A percentile compares a stretch with the other conserved stretches of the same genome.
Evolutionary conservation across 2,113 vertebrate genomes (phyloP).

Genomic region (Probosciger aterrimus): DNA sequence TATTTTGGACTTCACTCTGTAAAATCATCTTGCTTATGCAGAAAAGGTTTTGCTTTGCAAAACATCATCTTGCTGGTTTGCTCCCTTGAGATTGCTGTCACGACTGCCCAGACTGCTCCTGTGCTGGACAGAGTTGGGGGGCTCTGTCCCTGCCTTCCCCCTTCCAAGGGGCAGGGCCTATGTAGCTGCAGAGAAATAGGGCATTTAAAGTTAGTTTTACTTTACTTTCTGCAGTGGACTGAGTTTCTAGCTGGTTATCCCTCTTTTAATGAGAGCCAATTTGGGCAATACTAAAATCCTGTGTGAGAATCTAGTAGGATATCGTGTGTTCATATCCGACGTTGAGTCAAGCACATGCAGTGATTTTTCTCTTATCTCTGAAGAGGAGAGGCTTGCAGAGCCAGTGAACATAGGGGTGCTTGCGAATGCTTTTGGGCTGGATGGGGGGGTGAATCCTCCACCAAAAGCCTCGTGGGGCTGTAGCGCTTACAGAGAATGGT

Average conservation of each 20-base stretch:
- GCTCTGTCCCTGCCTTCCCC: neutral
- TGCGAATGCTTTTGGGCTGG: neutral
- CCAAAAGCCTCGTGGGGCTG: neutral
- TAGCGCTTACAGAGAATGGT: neutral
- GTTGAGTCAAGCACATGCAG: neutral
- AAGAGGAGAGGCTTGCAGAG: neutral
- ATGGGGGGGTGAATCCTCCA: neutral
- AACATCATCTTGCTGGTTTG: neutral
- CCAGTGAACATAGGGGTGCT: neutral
- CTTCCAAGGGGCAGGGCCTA: neutral
- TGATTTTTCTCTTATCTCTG: neutral
- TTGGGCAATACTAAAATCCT: neutral
- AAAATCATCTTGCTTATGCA: neutral
- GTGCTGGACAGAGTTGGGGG: neutral
- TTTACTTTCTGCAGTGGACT: neutral
- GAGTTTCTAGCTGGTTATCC: neutral
- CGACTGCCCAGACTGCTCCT: neutral
- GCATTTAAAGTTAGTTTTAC: neutral
- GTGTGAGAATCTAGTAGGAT: neutral
- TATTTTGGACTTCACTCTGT: neutral
- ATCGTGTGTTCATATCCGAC: accelerated
- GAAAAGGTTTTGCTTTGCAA: neutral
- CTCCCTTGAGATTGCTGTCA: accelerated
- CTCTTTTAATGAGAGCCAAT: neutral
- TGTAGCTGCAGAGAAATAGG: neutral